Base-by-base conservation (phyloP, 2,113 vertebrate genomes). In the Taurulus bubalis region DNA sequence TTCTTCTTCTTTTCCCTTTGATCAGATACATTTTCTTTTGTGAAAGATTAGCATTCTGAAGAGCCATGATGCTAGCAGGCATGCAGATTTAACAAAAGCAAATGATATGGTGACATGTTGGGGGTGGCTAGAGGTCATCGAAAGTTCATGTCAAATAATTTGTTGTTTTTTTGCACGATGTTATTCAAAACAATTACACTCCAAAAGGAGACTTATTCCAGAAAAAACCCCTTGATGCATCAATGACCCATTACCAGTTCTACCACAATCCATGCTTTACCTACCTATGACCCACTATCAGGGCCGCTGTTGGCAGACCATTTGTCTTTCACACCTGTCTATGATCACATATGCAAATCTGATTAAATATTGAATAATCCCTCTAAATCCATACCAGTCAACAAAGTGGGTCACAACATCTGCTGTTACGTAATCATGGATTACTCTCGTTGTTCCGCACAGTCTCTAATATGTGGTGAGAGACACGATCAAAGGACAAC, bases 401-500 rank as follows among this genome's bases (percentile, higher is more conserved):
- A 87, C 62, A 89, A 34, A 91, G 79, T 84, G 79, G 87, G 82
- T 91, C 88, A 76, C 80, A 85, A 75, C 90, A 91, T 90, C 88
- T 87, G 87, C 74, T 71, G 79, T 87, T 86, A 82, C 42, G 26
- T 85, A 91, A 92, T 38, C 10, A 11, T 32, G 66, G 88, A 89
- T 91, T 80, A 90, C 63, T 60, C 56, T 47, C 67, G 45, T 69
- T 59, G 49, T 67, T 84, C 68, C 58, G 64, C 60, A 76, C 63
- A 51, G 75, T 67, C 80, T 87, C 63, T 70, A 71, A 76, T 69
- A 79, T 60, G 64, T 36, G 74, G 36, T 36, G 30, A 62, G 65
- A 81, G 59, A 10, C 6, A 49, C 1, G 10, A 20, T 30, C 55
- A 59, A 65, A 85, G 68, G 49, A 75, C 58, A 56, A 59, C n/a